Evolutionary conservation across 35 echinoderm and acorn worm species (phyloP), one percentile per base, ranked within the genome.

Genomic region (Apostichopus japonicus): DNA sequence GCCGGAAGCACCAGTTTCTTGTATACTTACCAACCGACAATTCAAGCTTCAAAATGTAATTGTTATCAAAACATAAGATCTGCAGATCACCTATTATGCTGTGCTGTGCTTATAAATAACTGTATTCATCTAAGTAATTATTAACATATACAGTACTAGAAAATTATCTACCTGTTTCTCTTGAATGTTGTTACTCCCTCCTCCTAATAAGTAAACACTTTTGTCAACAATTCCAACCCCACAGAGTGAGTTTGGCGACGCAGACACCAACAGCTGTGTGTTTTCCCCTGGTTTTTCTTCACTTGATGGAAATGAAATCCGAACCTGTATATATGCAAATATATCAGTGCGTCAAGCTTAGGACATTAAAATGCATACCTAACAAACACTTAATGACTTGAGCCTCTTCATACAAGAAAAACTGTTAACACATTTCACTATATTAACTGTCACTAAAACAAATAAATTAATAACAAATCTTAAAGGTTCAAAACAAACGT

Each of bases 111-210:
- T 44, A 44, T 44, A 44, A 44, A 44, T 44, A 44, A 44, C 33
- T 44, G 33, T 44, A 44, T 44, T 44, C 33, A 44, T 44, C 33
- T 44, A 44, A 44, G 33, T 44, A 44, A 4, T 44, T 44, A 44
- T 44, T 44, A 44, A 44, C 33, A 44, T 44, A 44, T 44, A n/a
- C n/a, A n/a, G n/a, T n/a, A 44, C 33, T 44, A 44, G 33, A 44
- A 44, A 44, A 44, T 44, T 61, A 61, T 13, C 88, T 90, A 95
- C 97, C 86, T 90, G 72, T 6, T 56, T 61, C 51, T 53, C 78
- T 58, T 94, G 81, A 14, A 98, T 70, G 58, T 96, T 93, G 84
- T 98, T 96, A 3, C 79, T 79, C 5, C 90, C 90, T 56, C 90
- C 90, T 53, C 87, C 77, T 15, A 94, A 27, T 10, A 94, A 75